Evolutionary conservation across 2,113 vertebrate species (phyloP).

Genomic region (Phaetusa simplex): DNA sequence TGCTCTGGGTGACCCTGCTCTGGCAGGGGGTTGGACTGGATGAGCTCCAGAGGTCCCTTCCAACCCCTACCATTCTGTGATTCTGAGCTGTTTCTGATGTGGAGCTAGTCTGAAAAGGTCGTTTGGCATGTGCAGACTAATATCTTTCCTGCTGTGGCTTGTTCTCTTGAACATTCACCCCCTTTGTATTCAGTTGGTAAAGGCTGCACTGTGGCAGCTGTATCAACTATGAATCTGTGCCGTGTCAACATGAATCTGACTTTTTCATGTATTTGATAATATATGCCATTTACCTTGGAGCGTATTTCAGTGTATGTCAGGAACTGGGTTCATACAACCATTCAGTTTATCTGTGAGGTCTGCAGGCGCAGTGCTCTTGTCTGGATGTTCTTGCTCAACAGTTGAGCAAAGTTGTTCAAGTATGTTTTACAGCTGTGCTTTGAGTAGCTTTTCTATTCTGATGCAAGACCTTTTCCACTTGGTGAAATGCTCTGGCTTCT

Average conservation of each 20-base stretch:
- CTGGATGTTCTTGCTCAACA: neutral
- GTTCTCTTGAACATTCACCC: neutral
- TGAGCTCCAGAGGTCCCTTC: neutral
- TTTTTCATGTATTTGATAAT: neutral
- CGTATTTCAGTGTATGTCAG: neutral
- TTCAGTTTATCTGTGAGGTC: neutral
- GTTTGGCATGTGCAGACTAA: neutral
- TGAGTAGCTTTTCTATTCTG: neutral
- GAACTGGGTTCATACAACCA: fast-evolving
- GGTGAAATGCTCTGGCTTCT: neutral
- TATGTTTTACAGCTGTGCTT: neutral
- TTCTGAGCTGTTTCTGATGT: neutral
- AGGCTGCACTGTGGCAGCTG: neutral
- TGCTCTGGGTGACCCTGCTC: neutral
- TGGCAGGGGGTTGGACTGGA: neutral
- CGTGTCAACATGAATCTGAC: fast-evolving
- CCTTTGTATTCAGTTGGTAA: neutral
- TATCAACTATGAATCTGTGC: too few relatives aligned
- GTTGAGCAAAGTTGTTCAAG: neutral
- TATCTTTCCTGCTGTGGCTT: neutral
- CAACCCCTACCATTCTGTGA: neutral
- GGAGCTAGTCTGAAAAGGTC: neutral
- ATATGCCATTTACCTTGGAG: neutral
- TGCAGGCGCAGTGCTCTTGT: neutral
- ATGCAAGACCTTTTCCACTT: neutral